These are phyloP conservation scores for Trididemnum nubilum DNA, from an alignment of 23 tunicate species.

Conservation along the genomic window DNA sequence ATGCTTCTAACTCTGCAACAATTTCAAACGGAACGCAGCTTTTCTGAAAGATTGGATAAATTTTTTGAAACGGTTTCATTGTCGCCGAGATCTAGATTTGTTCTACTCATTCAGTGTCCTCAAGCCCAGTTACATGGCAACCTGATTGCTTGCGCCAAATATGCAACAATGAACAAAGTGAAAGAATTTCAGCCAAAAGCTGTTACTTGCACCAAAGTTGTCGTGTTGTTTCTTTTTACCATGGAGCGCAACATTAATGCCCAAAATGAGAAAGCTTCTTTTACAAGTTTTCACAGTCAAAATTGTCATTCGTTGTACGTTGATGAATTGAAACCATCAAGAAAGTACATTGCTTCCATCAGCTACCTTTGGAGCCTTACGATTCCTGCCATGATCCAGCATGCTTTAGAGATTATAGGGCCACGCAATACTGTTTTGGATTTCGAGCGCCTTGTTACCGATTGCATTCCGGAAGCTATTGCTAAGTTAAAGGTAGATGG, in stretches of 20 bases:
- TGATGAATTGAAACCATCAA: conserved; percentile 51
- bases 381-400: neutral
- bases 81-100: neutral
- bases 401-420: neutral
- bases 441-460: conserved; percentile 12
- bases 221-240: conserved; percentile 43
- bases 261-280: conserved; percentile 6
- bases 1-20: conserved; percentile 62
- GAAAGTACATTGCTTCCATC: conserved; percentile 20
- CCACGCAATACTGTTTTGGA: neutral
- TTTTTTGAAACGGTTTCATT: conserved; percentile 12
- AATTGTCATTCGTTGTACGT: conserved; percentile 35
- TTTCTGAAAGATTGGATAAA: conserved; percentile 14
- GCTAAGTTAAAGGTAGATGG: conserved; percentile 10
- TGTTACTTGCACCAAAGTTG: neutral
- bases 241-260: conserved; percentile 17
- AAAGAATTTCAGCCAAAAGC: conserved; percentile 20
- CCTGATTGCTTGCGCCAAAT: conserved; percentile 68
- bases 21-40: conserved; percentile 43
- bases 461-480: conserved; percentile 56
- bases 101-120: conserved; percentile 58
- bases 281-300: conserved; percentile 35
- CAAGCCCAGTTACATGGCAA: conserved; percentile 39
- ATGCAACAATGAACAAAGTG: conserved; percentile 52
- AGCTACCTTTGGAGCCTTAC: conserved; percentile 9